A percentile compares a stretch with the other conserved stretches of the same genome.
These are phyloP conservation scores for Sebastes iracundus DNA, from an alignment of 2,797 vertebrate species.

Conservation along the genomic window DNA sequence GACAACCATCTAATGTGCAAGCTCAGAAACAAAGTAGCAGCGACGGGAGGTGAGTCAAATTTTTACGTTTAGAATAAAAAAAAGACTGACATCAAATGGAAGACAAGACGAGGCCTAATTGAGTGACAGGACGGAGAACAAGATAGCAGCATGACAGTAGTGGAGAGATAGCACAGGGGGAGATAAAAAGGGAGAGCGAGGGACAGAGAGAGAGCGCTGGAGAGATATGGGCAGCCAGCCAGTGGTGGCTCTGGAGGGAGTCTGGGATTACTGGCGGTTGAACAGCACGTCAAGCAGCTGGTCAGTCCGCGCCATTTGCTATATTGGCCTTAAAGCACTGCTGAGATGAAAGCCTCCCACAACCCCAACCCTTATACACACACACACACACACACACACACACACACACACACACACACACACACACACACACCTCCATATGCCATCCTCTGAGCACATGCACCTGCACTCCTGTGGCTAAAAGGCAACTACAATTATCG, in stretches of 20 bases:
- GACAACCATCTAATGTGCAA: constrained; percentile 21
- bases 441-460: constrained; percentile 22
- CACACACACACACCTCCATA: constrained; percentile 16
- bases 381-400: background rate
- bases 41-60: constrained; percentile 9
- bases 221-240: constrained; percentile 27
- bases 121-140: constrained; percentile 45
- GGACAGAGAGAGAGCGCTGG: background rate
- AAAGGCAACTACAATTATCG: constrained; percentile 61
- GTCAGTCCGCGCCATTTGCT: constrained; percentile 60
- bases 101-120: constrained; percentile 16
- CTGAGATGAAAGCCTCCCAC: constrained; percentile 58
- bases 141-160: constrained; percentile 33
- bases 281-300: constrained; percentile 61
- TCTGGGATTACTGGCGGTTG: constrained; percentile 47
- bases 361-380: background rate
- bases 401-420: background rate
- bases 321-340: constrained; percentile 65
- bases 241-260: constrained; percentile 42
- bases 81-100: constrained; percentile 40
- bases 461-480: constrained; percentile 51
- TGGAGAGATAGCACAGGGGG: constrained; percentile 15
- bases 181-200: constrained; percentile 11
- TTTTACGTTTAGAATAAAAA: constrained; percentile 21
- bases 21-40: constrained; percentile 2